Evolutionary conservation across 1,140 invertebrate species (phyloP).

Genomic region (Anastrepha ludens): DNA sequence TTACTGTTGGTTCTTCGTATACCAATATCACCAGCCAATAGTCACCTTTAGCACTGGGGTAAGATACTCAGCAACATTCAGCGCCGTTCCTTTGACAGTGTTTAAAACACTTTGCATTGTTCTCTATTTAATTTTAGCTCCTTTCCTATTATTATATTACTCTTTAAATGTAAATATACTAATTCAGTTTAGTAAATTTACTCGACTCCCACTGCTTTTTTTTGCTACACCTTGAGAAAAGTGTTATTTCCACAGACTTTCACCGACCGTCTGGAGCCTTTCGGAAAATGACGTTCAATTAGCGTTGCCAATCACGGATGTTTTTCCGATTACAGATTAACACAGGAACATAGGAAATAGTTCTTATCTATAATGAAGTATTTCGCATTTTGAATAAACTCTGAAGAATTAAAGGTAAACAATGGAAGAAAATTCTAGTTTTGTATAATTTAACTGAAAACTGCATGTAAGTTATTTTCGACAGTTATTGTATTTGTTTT

Average conservation of each 20-base stretch:
- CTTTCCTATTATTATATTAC: neutral
- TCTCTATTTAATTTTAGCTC: neutral
- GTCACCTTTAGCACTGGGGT: slow-evolving; percentile 95
- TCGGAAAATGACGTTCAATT: neutral
- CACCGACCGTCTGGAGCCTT: slow-evolving; percentile 21
- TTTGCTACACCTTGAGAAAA: neutral
- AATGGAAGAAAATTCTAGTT: too few species aligned
- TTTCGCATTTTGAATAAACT: too few species aligned
- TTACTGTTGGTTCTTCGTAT: slow-evolving; percentile 47
- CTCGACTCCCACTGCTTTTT: neutral
- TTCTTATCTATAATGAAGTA: too few species aligned
- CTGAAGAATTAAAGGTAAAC: too few species aligned
- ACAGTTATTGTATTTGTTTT: too few species aligned
- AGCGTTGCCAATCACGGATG: neutral
- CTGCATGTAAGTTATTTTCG: too few species aligned
- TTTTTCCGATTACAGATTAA: too few species aligned
- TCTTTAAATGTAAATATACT: neutral
- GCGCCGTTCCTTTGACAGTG: slow-evolving; percentile 93
- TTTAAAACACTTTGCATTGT: slow-evolving; percentile 97
- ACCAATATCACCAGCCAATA: too few species aligned
- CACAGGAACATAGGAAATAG: too few species aligned
- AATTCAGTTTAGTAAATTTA: neutral
- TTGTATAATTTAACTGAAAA: too few species aligned
- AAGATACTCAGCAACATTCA: slow-evolving; percentile 96
- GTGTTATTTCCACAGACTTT: neutral